These are phyloP conservation scores for Heterotilapia buettikoferi DNA, from an alignment of 2,113 vertebrate species.

Conservation along the genomic window DNA sequence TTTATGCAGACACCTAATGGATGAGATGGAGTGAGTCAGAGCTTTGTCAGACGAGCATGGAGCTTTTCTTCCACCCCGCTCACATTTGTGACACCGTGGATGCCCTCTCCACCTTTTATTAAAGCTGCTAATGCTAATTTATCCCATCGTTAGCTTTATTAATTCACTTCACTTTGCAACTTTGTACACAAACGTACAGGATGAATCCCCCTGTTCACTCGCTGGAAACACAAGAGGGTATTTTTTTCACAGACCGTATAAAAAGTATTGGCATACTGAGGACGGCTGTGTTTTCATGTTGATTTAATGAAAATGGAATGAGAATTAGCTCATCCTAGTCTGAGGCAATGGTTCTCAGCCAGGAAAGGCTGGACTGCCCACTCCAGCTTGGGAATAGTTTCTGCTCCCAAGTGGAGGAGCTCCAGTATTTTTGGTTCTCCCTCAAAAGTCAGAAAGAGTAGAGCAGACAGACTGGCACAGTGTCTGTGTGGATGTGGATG, in stretches of 20 bases:
- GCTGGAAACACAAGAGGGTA: neutral
- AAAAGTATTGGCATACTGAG: neutral
- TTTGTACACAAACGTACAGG: neutral
- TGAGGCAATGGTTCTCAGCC: neutral
- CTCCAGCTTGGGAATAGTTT: neutral
- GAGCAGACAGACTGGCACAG: neutral
- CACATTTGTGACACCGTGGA: constrained; percentile 17
- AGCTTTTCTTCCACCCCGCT: constrained; percentile 43
- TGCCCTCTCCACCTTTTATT: constrained; percentile 11
- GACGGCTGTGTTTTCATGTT: neutral
- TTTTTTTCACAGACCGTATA: neutral
- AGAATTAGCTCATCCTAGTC: neutral
- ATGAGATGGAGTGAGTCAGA: constrained; percentile 56
- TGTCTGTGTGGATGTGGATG: neutral
- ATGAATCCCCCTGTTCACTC: neutral
- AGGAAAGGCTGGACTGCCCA: neutral
- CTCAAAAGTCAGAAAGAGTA: neutral
- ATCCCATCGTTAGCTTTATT: constrained; percentile 14
- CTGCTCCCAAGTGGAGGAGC: neutral
- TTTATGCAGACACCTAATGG: constrained; percentile 55
- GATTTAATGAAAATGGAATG: neutral
- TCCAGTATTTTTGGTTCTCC: neutral
- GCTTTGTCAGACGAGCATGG: constrained; percentile 24
- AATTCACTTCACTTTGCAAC: constrained; percentile 13
- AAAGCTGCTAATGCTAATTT: constrained; percentile 34